phyloP scores from a whole-genome alignment of 2,797 vertebrate species.

The Lutjanus campechanus region DNA sequence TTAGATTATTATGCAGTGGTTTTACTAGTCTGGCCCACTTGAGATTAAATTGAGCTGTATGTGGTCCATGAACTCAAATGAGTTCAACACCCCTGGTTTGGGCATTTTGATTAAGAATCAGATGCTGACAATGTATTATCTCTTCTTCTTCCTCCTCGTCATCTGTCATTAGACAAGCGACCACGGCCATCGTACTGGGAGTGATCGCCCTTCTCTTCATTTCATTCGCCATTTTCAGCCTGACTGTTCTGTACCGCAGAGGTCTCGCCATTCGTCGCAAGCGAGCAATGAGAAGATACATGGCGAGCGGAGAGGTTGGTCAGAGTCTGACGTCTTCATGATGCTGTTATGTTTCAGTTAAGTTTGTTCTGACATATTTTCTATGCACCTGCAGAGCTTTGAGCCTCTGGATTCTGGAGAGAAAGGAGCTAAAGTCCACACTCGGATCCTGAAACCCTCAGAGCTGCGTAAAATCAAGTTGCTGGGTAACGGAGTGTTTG shows the following conservation, averaged over 20 bases:
- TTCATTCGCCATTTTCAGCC: slow-evolving; percentile 84
- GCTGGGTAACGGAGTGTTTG: slow-evolving; percentile 93
- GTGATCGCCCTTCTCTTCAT: slow-evolving; percentile 84
- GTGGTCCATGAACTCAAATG: no score
- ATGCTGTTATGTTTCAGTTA: background rate
- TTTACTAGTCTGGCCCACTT: no score
- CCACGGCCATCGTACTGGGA: slow-evolving; percentile 86
- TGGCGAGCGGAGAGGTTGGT: slow-evolving; percentile 93
- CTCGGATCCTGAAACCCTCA: slow-evolving; percentile 90
- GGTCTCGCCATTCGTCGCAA: slow-evolving; percentile 93
- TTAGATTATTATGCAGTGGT: no score
- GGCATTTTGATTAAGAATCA: slow-evolving; percentile 1
- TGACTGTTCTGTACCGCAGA: slow-evolving; percentile 90
- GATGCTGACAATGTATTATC: background rate
- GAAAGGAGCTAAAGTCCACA: slow-evolving; percentile 90
- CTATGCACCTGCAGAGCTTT: slow-evolving; percentile 84
- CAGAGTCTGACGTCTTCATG: background rate
- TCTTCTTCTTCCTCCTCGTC: slow-evolving; percentile 8
- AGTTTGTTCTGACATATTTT: slow-evolving; percentile 2
- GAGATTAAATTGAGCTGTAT: no score
- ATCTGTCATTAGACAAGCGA: slow-evolving; percentile 75
- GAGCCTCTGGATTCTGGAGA: slow-evolving; percentile 93
- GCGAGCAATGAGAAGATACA: slow-evolving; percentile 94
- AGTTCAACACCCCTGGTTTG: background rate
- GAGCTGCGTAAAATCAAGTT: slow-evolving; percentile 93